Base-by-base conservation (phyloP, 2,113 vertebrate species). In the Alligator sinensis region DNA sequence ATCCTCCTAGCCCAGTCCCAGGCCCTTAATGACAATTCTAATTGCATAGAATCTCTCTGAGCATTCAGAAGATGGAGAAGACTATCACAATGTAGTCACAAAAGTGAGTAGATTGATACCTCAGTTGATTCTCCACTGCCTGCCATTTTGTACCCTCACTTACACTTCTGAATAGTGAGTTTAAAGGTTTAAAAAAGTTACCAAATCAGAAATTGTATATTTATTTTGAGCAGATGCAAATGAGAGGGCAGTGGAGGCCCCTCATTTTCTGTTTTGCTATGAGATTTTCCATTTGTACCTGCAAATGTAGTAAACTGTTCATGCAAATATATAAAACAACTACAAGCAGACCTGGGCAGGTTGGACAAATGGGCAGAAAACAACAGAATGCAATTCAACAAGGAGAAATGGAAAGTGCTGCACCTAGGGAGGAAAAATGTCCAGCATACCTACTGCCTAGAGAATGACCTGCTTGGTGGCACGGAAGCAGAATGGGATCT, bases 51-150 rank as follows among this genome's bases (percentile, higher is more conserved):
- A 4, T 77, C 38, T 27, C 2, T 24, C 17, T 76, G 74, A 68
- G 10, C 2, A 38, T 70, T 80, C 28, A 9, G 25, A 13, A 60
- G 18, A 60, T 0, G 0, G 24, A 5, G 0, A 2, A 79, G 1
- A 18, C 6, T 0, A 57, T 4, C 13, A 21, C 22, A 83, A 34
- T 15, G 21, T 0, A 0, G 1, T 11, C 21, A 88, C 4, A 90
- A 82, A 61, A 88, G 59, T 12, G 8, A 14, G 3, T 14, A 24
- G 5, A 24, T 62, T 3, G 1, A 57, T 70, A 81, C 7, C 63
- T 13, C 64, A 28, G 27, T 19, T 70, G 30, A 70, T 27, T 81
- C 79, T 38, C 90, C 64, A 57, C 15, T 38, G 66, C 27, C 27
- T 60, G 4, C 1, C 3, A 80, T 1, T 22, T 77, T 64, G 14